phyloP scores from a whole-genome alignment of 2,113 vertebrate species.

The Oryzias javanicus region DNA sequence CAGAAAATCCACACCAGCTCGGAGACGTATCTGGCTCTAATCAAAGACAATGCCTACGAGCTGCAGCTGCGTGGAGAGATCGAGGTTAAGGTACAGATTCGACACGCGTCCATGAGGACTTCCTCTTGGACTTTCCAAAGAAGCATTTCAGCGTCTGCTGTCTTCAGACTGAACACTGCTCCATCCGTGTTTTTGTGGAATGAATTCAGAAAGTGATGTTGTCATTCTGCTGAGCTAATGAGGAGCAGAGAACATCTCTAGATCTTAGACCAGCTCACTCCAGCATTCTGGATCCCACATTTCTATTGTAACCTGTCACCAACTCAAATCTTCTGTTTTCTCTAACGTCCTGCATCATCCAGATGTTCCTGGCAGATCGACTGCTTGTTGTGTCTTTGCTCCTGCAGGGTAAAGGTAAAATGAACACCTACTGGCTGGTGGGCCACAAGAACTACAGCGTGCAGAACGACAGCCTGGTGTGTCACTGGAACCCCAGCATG shows the following conservation, averaged over 20 bases:
- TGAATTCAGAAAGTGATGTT: too few relatives aligned
- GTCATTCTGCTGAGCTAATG: too few relatives aligned
- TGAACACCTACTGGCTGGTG: conserved; percentile 90
- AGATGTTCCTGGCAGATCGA: neutral
- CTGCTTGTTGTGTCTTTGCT: neutral
- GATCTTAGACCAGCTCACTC: too few relatives aligned
- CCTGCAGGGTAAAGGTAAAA: conserved; percentile 82
- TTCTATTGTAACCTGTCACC: too few relatives aligned
- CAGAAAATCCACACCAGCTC: conserved; percentile 89
- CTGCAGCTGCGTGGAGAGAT: conserved; percentile 86
- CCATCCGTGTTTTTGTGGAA: too few relatives aligned
- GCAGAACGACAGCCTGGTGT: conserved; percentile 91
- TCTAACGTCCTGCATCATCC: too few relatives aligned
- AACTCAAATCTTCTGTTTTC: too few relatives aligned
- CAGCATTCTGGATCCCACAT: too few relatives aligned
- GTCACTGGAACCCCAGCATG: conserved; percentile 84
- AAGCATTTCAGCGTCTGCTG: too few relatives aligned
- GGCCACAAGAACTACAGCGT: conserved; percentile 89
- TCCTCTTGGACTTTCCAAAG: too few relatives aligned
- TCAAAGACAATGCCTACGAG: conserved; percentile 83
- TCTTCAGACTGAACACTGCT: too few relatives aligned
- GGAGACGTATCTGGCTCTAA: conserved; percentile 81
- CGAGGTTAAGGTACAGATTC: conserved; percentile 83
- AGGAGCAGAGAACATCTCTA: too few relatives aligned
- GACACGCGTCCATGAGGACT: neutral